A percentile compares a stretch with the other conserved stretches of the same genome.
Conservation (phyloP, 2,888 invertebrate genomes). For the Anorthoa munda region DNA sequence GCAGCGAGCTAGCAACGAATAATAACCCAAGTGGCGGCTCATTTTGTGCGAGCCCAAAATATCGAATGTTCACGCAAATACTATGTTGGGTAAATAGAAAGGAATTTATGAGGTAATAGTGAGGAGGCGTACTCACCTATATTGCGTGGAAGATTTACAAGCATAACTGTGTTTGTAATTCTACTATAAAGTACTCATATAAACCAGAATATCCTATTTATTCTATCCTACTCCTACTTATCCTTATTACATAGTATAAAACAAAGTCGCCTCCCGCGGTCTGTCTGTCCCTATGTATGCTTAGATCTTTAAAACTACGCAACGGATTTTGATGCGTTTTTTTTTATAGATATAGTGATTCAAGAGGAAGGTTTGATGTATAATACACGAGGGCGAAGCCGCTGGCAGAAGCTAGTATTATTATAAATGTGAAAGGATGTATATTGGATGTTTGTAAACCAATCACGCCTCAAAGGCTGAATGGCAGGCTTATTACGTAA, state of each 20-base stretch:
- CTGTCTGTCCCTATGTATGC: too few species aligned
- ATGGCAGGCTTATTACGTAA: too few species aligned
- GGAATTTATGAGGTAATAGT: slow-evolving; percentile 47
- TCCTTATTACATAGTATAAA: too few species aligned
- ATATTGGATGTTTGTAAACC: not conserved
- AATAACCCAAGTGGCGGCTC: slow-evolving; percentile 31
- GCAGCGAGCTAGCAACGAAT: slow-evolving; percentile 8
- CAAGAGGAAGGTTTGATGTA: too few species aligned
- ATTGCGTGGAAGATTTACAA: slow-evolving; percentile 48
- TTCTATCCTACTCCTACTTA: not conserved
- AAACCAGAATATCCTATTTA: slow-evolving; percentile 6
- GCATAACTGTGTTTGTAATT: slow-evolving; percentile 29
- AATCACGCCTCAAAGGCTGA: too few species aligned
- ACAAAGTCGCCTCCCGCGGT: too few species aligned
- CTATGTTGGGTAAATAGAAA: slow-evolving; percentile 49
- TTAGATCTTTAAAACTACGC: too few species aligned
- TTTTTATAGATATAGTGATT: too few species aligned
- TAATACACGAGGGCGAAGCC: too few species aligned
- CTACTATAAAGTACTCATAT: not conserved
- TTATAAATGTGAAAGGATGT: not conserved
- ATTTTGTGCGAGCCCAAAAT: slow-evolving; percentile 36
- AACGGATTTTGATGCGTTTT: too few species aligned
- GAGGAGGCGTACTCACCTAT: slow-evolving; percentile 38
- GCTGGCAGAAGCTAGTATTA: too few species aligned
- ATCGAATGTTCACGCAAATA: slow-evolving; percentile 51